Evolutionary conservation across 2,797 vertebrate species (phyloP).

Genomic region (Enteromius fasciolatus): DNA sequence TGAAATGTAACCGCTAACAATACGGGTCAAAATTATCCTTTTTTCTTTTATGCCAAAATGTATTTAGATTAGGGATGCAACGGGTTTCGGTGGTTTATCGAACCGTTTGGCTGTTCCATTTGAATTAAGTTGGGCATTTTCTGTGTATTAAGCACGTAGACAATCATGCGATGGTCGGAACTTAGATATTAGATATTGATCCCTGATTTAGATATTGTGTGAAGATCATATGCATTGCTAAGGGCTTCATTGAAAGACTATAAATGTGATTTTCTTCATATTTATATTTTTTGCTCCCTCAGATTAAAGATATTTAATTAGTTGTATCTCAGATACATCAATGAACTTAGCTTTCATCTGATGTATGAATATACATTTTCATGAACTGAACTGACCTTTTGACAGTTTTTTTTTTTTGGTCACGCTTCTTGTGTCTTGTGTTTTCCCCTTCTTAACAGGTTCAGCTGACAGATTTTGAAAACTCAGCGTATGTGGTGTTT

Average conservation of each 20-base stretch:
- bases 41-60: background rate
- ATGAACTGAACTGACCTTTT: background rate
- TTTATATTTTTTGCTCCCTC: background rate
- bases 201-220: too few relatives aligned
- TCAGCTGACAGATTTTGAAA: constrained; percentile 98
- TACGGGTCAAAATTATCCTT: background rate
- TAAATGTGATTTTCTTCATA: background rate
- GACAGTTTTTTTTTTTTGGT: background rate
- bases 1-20: background rate
- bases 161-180: too few relatives aligned
- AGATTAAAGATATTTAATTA: too few relatives aligned
- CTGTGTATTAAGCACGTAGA: too few relatives aligned
- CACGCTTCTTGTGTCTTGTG: background rate
- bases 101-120: too few relatives aligned
- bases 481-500: constrained; percentile 97
- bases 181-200: too few relatives aligned
- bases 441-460: constrained; percentile 77
- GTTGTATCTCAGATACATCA: too few relatives aligned
- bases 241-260: background rate
- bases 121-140: too few relatives aligned
- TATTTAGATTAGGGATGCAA: too few relatives aligned
- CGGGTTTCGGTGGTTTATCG: too few relatives aligned
- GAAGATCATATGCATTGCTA: background rate
- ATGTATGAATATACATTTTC: background rate
- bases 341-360: background rate